phyloP scores from a whole-genome alignment of 2,888 invertebrate genomes.

The Ditula angustiorana region DNA sequence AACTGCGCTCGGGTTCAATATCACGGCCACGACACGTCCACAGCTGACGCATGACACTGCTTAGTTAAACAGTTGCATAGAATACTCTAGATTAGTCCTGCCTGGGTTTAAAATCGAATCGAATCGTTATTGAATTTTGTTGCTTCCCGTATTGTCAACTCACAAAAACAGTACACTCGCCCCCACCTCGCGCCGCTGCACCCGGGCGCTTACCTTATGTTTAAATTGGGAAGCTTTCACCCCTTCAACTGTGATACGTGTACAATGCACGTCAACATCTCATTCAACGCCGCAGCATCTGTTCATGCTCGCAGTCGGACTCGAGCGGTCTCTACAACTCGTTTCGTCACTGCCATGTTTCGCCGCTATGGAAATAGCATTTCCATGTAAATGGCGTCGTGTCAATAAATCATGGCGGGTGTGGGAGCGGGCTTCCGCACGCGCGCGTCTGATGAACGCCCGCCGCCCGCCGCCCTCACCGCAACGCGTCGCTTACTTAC shows the following conservation, averaged over 20 bases:
- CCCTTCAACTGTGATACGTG: constrained; percentile 21
- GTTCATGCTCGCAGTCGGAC: neutral
- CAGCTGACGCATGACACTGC: neutral
- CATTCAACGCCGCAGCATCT: constrained; percentile 31
- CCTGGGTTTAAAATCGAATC: too few relatives aligned
- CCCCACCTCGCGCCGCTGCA: neutral
- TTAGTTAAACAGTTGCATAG: too few relatives aligned
- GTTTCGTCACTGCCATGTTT: constrained; percentile 3
- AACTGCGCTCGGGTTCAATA: neutral
- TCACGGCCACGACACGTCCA: neutral
- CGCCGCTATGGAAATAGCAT: neutral
- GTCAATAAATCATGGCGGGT: constrained; percentile 6
- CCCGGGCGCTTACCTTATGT: constrained; percentile 27
- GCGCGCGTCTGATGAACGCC: neutral
- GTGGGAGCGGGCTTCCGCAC: neutral
- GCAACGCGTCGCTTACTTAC: too few relatives aligned
- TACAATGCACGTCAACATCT: constrained; percentile 23
- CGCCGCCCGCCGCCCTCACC: too few relatives aligned
- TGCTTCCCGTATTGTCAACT: constrained; percentile 3
- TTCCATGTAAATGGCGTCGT: constrained; percentile 16
- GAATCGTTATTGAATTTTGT: too few relatives aligned
- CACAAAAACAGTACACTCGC: neutral
- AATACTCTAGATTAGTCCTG: too few relatives aligned
- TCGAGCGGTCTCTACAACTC: neutral
- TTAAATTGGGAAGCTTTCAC: constrained; percentile 23